Base-by-base conservation (phyloP, 2,113 vertebrate species). In the Pyrgilauda ruficollis region DNA sequence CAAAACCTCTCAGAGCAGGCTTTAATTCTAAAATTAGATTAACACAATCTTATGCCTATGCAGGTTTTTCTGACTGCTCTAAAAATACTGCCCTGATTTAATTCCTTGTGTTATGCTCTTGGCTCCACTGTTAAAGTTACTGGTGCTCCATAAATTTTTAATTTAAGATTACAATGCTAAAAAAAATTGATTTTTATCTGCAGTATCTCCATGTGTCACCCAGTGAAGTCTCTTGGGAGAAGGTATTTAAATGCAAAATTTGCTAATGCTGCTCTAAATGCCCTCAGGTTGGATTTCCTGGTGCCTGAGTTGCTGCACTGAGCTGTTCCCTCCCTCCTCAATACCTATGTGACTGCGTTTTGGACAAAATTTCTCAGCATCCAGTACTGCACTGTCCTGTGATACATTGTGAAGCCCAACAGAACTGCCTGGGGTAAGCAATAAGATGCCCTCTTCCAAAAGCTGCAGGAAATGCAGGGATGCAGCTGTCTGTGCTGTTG, bases 401-500 rank as follows among this genome's bases (percentile, higher is more conserved):
- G 50, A 39, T 10, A 31, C 11, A 2, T 11, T 30, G 21, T 52
- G 30, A 62, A 80, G 47, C 33, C 66, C 12, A 63, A 12, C 6
- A 49, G 43, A 63, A 44, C 11, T 77, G 69, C 16, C 26, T 43
- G 13, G 21, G 8, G 13, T 46, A 37, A 26, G 63, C 22, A 30
- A 2, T 16, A 24, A 72, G 47, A 53, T 11, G 5, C 15, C 33
- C 10, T 44, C 15, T 46, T 21, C 28, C 18, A 15, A 17, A 52
- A 67, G 23, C 6, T 41, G 30, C 24, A 88, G 63, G 39, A 39
- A 73, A 47, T 4, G 30, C 56, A 44, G 30, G 28, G 49, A 19
- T 41, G 52, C 61, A 52, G 26, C 21, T 28, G 13, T 11, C 13
- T 0, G 0, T 50, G 53, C 63, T 7, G 4, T 31, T 37, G 39